A percentile compares a stretch with the other conserved stretches of the same genome.
Conservation (phyloP, 2,797 vertebrate genomes). For the Prionace glauca region DNA sequence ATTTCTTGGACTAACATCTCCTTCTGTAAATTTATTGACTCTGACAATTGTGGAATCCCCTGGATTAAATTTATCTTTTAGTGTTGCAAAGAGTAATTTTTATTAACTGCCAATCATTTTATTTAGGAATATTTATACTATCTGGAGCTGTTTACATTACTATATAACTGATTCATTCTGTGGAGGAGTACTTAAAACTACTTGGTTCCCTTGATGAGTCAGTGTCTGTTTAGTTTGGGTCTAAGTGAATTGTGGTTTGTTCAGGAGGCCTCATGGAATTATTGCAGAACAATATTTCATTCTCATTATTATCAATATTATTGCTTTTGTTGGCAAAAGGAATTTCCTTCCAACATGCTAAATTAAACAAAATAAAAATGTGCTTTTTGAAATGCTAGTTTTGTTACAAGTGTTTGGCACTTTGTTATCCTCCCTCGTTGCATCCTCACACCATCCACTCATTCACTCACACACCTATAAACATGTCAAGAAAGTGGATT, state of each 20-base stretch:
- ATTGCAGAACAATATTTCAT: background rate
- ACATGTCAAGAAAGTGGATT: background rate
- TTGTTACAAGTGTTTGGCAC: background rate
- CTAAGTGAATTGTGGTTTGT: background rate
- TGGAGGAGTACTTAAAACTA: background rate
- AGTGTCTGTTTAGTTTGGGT: background rate
- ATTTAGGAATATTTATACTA: background rate
- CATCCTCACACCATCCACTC: background rate
- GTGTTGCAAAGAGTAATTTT: background rate
- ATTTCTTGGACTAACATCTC: background rate
- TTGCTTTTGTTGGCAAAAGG: background rate
- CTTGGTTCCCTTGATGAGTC: background rate
- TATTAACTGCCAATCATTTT: background rate
- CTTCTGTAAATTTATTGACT: background rate
- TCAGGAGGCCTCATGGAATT: background rate
- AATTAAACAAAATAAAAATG: background rate
- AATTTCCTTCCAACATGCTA: background rate
- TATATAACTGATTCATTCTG: background rate
- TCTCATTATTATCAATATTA: constrained; percentile 9
- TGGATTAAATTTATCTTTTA: background rate
- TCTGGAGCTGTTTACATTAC: background rate
- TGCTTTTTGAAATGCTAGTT: background rate
- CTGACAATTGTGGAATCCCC: background rate
- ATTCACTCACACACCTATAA: background rate
- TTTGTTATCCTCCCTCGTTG: background rate